These are phyloP conservation scores for Proales similis DNA, from an alignment of 1,140 invertebrate genomes.

Conservation along the genomic window DNA sequence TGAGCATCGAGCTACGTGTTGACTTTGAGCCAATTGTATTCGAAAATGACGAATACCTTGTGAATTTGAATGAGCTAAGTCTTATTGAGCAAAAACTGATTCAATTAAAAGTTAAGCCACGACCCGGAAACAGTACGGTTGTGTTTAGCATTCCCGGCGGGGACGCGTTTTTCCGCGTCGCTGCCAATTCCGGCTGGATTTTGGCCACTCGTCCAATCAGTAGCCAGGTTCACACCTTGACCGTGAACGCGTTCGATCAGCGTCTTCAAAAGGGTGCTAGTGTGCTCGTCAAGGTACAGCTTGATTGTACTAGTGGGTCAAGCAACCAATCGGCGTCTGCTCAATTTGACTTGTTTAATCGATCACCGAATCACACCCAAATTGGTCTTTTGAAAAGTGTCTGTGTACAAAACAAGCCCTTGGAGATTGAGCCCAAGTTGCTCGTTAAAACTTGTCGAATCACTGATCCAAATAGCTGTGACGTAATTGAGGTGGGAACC, in stretches of 20 bases:
- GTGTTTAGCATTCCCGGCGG: neutral
- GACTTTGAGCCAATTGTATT: constrained; percentile 33
- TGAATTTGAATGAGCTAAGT: constrained; percentile 1
- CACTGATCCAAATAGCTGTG: constrained; percentile 5
- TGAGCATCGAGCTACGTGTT: constrained; percentile 21
- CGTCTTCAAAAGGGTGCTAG: constrained; percentile 27
- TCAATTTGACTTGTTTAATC: constrained; percentile 3
- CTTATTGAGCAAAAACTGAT: constrained; percentile 14
- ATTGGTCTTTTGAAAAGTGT: constrained; percentile 5
- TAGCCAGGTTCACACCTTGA: neutral
- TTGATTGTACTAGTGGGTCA: neutral
- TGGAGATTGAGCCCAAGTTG: neutral
- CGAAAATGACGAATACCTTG: constrained; percentile 4
- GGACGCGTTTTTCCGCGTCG: neutral
- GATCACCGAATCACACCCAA: neutral
- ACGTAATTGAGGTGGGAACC: constrained; percentile 1
- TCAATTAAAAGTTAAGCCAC: neutral
- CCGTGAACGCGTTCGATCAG: constrained; percentile 4
- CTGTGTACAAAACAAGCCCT: neutral
- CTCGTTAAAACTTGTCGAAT: neutral
- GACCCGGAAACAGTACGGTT: neutral
- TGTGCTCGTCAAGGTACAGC: constrained; percentile 1
- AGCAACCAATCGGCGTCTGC: neutral
- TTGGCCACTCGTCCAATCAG: neutral
- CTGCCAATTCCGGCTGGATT: neutral